Evolutionary conservation across 1,140 invertebrate species (phyloP), one percentile per base, ranked within the genome.

Genomic region (Procambarus virginalis): DNA sequence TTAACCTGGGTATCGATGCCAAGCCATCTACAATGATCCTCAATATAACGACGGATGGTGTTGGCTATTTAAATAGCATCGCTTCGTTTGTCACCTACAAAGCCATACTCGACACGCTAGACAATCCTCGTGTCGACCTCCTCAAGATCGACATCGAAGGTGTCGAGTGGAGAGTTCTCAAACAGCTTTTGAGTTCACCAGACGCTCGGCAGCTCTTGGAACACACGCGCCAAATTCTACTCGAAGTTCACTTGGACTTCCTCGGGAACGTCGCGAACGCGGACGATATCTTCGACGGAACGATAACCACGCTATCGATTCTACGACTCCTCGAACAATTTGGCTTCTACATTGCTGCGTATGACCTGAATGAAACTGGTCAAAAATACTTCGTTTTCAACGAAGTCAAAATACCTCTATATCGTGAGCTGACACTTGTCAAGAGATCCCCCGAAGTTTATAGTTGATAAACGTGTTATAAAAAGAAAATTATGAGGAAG

Each of bases 81-180:
- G 87, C 87, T 5, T 3, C 87, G 12, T 89, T 14, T 51, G 20
- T 84, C 64, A 84, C 87, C 48, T 84, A 84, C 58, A 60, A 49
- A 34, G 58, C 87, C 6, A 20, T 89, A 5, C 51, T 89, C 2
- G 34, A 78, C n/a, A 82, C 58, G 9, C 70, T 89, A 3, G 87
- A 83, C 68, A 51, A 64, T 22, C 87, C 87, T 1, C 70, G 58
- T 17, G 73, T 84, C 22, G 87, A 84, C 20, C 49, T 89, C n/a
- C 64, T 89, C 4, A 89, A 89, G 58, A 55, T 89, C 3, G 87
- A 89, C 87, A 89, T 89, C n/a, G 87, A 89, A 60, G 87, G 87
- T 0, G 34, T n/a, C 1, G 87, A 89, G 68, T 89, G 87, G 87
- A 45, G 75, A 10, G 73, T 89, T 17, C 34, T 89, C 2, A 17